A percentile compares a stretch with the other conserved stretches of the same genome.
Conservation (phyloP, 53 echinoderm and acorn worm genomes). For the Arbacia lixula region DNA sequence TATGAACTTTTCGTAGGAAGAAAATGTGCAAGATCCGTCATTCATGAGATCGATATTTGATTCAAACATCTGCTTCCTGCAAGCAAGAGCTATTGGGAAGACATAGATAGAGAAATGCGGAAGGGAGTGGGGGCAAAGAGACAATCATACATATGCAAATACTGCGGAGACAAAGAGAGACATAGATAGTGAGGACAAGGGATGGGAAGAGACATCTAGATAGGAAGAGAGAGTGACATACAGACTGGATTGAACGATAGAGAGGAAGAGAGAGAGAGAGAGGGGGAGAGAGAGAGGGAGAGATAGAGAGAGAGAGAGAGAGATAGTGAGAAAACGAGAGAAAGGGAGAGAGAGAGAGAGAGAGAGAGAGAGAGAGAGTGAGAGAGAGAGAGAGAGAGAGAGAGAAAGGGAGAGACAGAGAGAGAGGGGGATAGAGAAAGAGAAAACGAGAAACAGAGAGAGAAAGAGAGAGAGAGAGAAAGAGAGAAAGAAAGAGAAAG, state of each 20-base stretch:
- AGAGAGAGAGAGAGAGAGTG: neutral
- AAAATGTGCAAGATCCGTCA: too few relatives aligned
- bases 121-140: too few relatives aligned
- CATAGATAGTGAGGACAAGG: too few relatives aligned
- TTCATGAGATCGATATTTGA: neutral
- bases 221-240: too few relatives aligned
- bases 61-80: constrained; percentile 29
- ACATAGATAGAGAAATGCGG: neutral
- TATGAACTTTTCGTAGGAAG: too few relatives aligned
- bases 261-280: too few relatives aligned
- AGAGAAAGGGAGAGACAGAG: neutral
- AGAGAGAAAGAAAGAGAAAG: neutral
- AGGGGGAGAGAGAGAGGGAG: too few relatives aligned
- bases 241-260: too few relatives aligned
- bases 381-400: neutral
- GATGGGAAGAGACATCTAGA: too few relatives aligned
- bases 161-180: too few relatives aligned
- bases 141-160: too few relatives aligned
- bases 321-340: neutral
- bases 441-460: too few relatives aligned
- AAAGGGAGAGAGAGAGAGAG: neutral
- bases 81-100: neutral
- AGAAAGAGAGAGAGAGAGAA: neutral
- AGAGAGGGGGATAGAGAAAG: neutral
- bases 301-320: neutral